Percentiles rank a stretch among this genome's conserved stretches.
These are phyloP conservation scores for Leucophora obtusa DNA, from an alignment of 2,888 invertebrate species.

Conservation along the genomic window DNA sequence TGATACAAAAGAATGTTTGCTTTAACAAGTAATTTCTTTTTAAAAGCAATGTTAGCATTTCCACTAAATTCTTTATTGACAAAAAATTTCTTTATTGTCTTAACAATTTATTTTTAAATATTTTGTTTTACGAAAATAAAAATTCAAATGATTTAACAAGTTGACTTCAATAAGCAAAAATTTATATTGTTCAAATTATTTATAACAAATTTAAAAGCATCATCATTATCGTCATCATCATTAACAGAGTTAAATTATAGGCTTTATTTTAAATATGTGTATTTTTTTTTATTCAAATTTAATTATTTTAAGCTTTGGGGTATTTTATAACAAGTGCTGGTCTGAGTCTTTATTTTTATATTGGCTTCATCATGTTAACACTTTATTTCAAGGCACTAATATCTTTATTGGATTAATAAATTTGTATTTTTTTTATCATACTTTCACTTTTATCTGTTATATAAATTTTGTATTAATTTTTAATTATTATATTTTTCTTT, in stretches of 20 bases:
- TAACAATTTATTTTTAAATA: too few species aligned
- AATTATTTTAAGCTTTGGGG: background rate
- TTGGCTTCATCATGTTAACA: background rate
- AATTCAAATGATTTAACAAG: background rate
- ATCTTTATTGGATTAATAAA: background rate
- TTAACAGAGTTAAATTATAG: background rate
- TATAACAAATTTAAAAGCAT: background rate
- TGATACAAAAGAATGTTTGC: too few species aligned
- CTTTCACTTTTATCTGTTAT: background rate
- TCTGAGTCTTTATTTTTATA: background rate
- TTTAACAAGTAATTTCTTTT: too few species aligned
- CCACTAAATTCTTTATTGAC: too few species aligned
- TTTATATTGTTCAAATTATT: background rate
- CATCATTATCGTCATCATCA: background rate
- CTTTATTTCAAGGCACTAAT: background rate
- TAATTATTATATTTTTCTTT: conserved; percentile 1
- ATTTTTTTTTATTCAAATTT: background rate
- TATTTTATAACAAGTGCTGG: background rate
- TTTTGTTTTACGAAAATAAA: background rate
- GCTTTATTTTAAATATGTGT: background rate
- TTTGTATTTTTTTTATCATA: background rate
- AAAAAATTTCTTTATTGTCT: too few species aligned
- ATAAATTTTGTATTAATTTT: background rate
- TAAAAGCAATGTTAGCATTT: too few species aligned
- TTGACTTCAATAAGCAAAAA: background rate